phyloP scores from a whole-genome alignment of 1,140 invertebrate genomes.

The Uloborus diversus region DNA sequence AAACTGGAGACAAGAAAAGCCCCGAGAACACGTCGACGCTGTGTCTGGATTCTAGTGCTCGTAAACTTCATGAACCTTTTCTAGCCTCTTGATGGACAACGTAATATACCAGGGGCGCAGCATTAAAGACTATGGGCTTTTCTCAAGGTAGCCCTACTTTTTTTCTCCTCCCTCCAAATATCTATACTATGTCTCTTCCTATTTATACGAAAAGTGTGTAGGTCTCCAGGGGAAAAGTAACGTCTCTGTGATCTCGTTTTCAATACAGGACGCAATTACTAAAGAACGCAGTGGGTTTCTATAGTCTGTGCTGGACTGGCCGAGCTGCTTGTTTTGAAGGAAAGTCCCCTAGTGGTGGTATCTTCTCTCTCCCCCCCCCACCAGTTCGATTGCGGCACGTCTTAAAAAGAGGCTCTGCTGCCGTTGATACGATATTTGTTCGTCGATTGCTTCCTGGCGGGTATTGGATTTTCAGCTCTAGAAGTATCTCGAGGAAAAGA shows the following conservation, averaged over 20 bases:
- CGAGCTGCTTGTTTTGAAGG: too few relatives aligned
- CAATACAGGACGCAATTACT: slow-evolving; percentile 3
- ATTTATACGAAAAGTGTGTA: background rate
- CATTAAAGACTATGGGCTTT: slow-evolving; percentile 1
- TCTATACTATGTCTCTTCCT: background rate
- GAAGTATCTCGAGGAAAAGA: too few relatives aligned
- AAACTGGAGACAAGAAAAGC: background rate
- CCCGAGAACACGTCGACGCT: background rate
- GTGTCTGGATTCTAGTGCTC: background rate
- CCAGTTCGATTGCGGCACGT: too few relatives aligned
- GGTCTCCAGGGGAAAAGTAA: background rate
- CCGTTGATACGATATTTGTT: too few relatives aligned
- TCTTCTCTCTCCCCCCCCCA: too few relatives aligned
- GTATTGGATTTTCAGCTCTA: too few relatives aligned
- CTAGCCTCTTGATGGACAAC: background rate
- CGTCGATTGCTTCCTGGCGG: too few relatives aligned
- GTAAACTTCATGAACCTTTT: slow-evolving; percentile 6
- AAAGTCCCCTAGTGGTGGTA: too few relatives aligned
- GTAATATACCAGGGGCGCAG: background rate
- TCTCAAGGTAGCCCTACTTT: background rate
- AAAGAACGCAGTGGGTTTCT: too few relatives aligned
- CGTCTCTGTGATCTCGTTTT: background rate
- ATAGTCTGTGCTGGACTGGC: too few relatives aligned
- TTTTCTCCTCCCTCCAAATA: background rate
- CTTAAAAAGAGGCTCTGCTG: too few relatives aligned